Percentiles rank a stretch among this genome's conserved stretches.
phyloP scores from a whole-genome alignment of 53 echinoderm and acorn worm genomes.

The Echinarachnius parma region DNA sequence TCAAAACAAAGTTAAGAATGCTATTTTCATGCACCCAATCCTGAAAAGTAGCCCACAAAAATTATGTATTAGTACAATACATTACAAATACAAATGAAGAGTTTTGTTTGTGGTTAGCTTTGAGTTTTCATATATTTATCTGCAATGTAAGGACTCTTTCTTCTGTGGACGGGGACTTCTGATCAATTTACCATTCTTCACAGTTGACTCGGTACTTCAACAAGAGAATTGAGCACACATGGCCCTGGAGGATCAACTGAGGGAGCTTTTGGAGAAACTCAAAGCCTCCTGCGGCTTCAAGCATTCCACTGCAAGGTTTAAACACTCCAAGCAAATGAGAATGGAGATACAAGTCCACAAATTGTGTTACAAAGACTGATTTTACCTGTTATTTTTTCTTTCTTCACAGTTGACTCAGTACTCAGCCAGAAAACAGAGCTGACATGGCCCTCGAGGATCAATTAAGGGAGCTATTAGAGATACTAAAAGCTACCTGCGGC shows the following conservation, averaged over 20 bases:
- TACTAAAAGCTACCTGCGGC: conserved; percentile 85
- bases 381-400: no score
- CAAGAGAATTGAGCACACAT: conserved; percentile 67
- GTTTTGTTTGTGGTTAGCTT: no score
- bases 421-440: conserved; percentile 81
- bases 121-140: no score
- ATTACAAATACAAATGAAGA: no score
- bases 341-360: no score
- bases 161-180: no score
- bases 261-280: conserved; percentile 69
- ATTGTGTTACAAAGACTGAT: no score
- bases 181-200: not conserved
- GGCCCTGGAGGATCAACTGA: conserved; percentile 74
- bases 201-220: conserved; percentile 67
- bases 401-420: conserved; percentile 85
- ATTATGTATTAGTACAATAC: no score
- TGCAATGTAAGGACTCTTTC: no score
- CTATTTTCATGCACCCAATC: no score
- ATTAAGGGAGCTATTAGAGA: conserved; percentile 85
- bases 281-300: conserved; percentile 78
- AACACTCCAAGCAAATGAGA: conserved; percentile 77
- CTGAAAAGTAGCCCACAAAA: no score
- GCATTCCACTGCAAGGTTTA: conserved; percentile 61
- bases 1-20: no score
- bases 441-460: conserved; percentile 86